Percentiles rank a stretch among this genome's conserved stretches.
Conservation (phyloP, 1,140 invertebrate species). For the Agraylea sexmaculata region DNA sequence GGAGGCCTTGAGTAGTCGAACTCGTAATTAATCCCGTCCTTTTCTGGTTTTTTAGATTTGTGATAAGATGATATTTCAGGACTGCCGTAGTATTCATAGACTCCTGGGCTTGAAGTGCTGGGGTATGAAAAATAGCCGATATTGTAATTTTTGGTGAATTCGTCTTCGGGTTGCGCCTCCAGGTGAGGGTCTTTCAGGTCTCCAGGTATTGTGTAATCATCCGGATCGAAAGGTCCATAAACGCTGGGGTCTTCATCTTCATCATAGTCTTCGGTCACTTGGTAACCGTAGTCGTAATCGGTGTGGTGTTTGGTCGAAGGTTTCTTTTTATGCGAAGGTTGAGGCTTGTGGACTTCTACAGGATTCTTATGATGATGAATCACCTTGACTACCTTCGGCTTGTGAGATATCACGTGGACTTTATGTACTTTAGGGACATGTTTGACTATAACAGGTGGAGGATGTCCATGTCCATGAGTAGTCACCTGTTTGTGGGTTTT, state of each 20-base stretch:
- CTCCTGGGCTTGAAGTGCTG: constrained; percentile 7
- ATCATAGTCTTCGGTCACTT: constrained; percentile 33
- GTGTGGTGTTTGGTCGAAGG: too few relatives aligned
- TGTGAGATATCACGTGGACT: constrained; percentile 25
- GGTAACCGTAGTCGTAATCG: constrained; percentile 24
- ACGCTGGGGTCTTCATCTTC: constrained; percentile 33
- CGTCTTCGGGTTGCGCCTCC: constrained; percentile 3
- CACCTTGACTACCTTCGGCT: constrained; percentile 23
- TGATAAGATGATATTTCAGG: constrained; percentile 11
- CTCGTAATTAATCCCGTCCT: constrained; percentile 10
- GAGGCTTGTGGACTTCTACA: too few relatives aligned
- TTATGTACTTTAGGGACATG: constrained; percentile 12
- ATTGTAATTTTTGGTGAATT: not conserved
- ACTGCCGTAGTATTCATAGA: constrained; percentile 5
- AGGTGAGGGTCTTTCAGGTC: constrained; percentile 3
- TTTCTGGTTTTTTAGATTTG: constrained; percentile 5
- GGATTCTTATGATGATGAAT: constrained; percentile 21
- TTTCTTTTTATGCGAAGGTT: too few relatives aligned
- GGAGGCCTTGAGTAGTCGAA: constrained; percentile 6
- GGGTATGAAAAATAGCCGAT: constrained; percentile 12
- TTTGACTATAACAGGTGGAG: constrained; percentile 20
- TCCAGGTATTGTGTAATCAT: constrained; percentile 13
- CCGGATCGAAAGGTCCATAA: not conserved
- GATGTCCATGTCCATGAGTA: constrained; percentile 4
- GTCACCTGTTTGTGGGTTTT: constrained; percentile 14